Conservation (phyloP, 2,113 vertebrate genomes). For the Propithecus coquereli region DNA sequence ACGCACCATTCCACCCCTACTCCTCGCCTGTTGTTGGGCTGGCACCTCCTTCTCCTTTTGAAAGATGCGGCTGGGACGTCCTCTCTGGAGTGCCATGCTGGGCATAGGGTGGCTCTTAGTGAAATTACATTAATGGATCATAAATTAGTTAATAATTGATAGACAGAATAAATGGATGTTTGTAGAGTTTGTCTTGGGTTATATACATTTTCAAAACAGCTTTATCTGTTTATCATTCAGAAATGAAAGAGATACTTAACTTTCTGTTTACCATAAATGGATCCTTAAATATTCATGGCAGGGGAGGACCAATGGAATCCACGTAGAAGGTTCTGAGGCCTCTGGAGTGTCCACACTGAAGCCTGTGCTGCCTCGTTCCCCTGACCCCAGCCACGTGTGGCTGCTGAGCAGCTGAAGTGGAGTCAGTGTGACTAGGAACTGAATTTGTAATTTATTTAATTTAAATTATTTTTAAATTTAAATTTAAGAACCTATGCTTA, state of each 20-base stretch:
- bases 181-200: neutral
- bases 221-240: neutral
- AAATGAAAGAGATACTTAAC: neutral
- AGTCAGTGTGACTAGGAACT: neutral
- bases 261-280: neutral
- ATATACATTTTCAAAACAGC: neutral
- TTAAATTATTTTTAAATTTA: neutral
- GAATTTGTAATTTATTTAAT: neutral
- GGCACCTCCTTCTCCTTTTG: neutral
- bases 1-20: neutral
- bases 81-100: neutral
- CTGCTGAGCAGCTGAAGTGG: neutral
- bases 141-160: neutral
- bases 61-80: neutral
- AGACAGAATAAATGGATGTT: neutral
- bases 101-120: neutral
- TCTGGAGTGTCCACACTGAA: neutral
- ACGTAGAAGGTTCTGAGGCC: neutral
- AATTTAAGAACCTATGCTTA: neutral
- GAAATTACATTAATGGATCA: neutral
- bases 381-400: fast-evolving
- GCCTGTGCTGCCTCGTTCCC: neutral
- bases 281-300: neutral
- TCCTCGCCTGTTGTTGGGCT: neutral
- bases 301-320: neutral